phyloP scores from a whole-genome alignment of 2,113 vertebrate species.

The Bos taurus region DNA sequence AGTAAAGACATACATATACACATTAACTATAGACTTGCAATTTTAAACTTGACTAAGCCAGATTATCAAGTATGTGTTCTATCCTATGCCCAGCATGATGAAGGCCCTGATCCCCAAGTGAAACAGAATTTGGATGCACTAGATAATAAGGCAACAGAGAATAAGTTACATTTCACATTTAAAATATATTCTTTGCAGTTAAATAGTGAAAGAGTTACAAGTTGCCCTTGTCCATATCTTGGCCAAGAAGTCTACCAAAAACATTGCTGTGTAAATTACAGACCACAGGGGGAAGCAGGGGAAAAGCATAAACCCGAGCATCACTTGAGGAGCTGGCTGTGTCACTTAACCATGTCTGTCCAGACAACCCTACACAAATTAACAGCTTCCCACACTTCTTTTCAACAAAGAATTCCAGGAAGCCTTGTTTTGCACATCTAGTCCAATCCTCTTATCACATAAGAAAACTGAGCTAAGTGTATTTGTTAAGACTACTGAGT shows the following conservation, averaged over 20 bases:
- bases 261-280: neutral
- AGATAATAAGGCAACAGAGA: neutral
- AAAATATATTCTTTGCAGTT: neutral
- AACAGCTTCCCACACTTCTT: neutral
- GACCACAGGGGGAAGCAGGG: neutral
- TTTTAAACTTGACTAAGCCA: neutral
- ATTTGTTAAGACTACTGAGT: neutral
- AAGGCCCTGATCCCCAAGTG: neutral
- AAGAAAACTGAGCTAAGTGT: neutral
- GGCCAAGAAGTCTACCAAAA: neutral
- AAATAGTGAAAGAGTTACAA: neutral
- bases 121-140: neutral
- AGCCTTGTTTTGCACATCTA: neutral
- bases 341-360: rapidly evolving
- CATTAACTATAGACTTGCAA: neutral
- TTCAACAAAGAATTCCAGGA: neutral
- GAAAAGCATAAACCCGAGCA: rapidly evolving
- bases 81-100: neutral
- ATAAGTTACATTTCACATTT: neutral
- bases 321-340: neutral
- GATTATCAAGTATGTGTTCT: neutral
- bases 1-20: neutral
- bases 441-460: neutral
- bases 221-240: neutral
- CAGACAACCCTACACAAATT: no score